Percentiles rank a stretch among this genome's conserved stretches.
Evolutionary conservation across 2,888 invertebrate genomes (phyloP).

Genomic region (Machimus rusticus): DNA sequence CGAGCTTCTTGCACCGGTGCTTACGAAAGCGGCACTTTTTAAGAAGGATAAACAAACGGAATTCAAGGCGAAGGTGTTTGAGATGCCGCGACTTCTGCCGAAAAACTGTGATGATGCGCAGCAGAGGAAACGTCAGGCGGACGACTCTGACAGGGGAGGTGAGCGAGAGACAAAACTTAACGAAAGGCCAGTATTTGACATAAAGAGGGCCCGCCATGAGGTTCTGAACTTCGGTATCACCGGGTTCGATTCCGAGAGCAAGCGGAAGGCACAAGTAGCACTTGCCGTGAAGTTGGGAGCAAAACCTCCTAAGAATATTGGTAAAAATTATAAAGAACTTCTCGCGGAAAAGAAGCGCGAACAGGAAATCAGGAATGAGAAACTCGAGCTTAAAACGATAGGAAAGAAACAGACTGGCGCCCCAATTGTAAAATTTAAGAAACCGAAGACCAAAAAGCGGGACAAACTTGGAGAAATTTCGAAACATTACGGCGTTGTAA

Average conservation of each 20-base stretch:
- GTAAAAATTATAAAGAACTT: constrained; percentile 77
- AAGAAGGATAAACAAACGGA: constrained; percentile 50
- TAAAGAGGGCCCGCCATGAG: constrained; percentile 81
- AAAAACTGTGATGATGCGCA: not conserved
- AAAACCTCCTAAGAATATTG: constrained; percentile 75
- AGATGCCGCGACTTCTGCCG: constrained; percentile 51
- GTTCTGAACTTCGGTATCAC: constrained; percentile 84
- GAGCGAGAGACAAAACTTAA: not conserved
- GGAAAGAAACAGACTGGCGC: constrained; percentile 71
- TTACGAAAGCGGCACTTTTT: constrained; percentile 57
- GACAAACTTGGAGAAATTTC: constrained; percentile 64
- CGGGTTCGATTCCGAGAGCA: constrained; percentile 74
- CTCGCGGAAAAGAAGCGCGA: constrained; percentile 69
- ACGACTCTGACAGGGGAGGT: not conserved
- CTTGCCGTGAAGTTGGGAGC: constrained; percentile 84
- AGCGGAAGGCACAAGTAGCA: constrained; percentile 80
- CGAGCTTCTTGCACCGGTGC: constrained; percentile 54
- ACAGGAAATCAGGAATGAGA: constrained; percentile 64
- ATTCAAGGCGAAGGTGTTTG: constrained; percentile 57
- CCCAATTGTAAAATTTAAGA: constrained; percentile 61
- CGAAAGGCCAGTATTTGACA: constrained; percentile 67
- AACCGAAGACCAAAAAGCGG: constrained; percentile 57
- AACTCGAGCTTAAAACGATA: constrained; percentile 64
- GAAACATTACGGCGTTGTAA: constrained; percentile 59
- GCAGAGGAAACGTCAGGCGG: not conserved